Percentiles rank a stretch among this genome's conserved stretches.
phyloP scores from a whole-genome alignment of 2,888 invertebrate species.

The Orthosia gracilis region DNA sequence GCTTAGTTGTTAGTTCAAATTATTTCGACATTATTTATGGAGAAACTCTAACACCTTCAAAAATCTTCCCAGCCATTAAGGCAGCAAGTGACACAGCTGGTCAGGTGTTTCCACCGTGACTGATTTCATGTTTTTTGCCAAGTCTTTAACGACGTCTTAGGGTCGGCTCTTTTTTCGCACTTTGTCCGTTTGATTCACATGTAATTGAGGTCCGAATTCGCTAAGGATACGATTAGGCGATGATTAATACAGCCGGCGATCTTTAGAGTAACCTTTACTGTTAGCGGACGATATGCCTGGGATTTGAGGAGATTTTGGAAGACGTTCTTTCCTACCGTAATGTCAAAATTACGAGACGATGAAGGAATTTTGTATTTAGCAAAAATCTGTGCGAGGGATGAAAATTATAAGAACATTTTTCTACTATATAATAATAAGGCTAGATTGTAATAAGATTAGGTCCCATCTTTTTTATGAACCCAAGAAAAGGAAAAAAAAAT shows the following conservation, averaged over 20 bases:
- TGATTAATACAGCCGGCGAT: constrained; percentile 84
- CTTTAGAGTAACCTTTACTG: constrained; percentile 53
- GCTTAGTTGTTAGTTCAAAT: background rate
- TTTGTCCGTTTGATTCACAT: constrained; percentile 84
- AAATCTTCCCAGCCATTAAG: constrained; percentile 44
- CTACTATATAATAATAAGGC: no score
- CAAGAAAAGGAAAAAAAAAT: no score
- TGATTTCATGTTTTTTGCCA: constrained; percentile 80
- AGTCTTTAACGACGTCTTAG: constrained; percentile 83
- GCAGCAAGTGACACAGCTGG: constrained; percentile 55
- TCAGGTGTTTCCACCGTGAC: constrained; percentile 72
- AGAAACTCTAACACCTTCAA: constrained; percentile 12
- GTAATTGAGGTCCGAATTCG: constrained; percentile 89
- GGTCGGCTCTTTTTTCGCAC: constrained; percentile 82
- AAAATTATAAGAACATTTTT: no score
- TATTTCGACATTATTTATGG: constrained; percentile 15
- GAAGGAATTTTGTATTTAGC: background rate
- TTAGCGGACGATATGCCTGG: constrained; percentile 11
- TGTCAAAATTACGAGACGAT: background rate
- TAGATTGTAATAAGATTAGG: no score
- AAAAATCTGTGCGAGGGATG: no score
- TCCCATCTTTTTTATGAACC: no score
- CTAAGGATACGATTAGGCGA: constrained; percentile 88
- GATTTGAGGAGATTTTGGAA: constrained; percentile 1
- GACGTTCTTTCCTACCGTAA: background rate